Conservation (phyloP, 2,888 invertebrate genomes). For the Sinopyrophorus schimmeli region DNA sequence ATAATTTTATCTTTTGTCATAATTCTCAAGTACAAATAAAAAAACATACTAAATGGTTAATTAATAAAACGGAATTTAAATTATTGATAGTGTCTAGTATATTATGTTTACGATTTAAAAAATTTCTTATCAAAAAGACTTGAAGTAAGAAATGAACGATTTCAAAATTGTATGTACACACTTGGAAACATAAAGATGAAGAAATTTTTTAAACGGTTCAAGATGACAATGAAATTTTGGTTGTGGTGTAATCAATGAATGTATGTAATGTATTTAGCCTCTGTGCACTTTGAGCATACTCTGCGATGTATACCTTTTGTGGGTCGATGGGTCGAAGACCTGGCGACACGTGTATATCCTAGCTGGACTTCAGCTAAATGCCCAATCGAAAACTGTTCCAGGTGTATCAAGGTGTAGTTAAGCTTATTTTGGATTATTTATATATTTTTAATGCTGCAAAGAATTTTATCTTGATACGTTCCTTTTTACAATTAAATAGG, state of each 20-base stretch:
- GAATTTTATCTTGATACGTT: too few relatives aligned
- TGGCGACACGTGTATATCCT: constrained; percentile 41
- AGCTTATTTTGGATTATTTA: too few relatives aligned
- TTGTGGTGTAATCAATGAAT: constrained; percentile 11
- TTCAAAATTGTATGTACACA: neutral
- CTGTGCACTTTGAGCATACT: constrained; percentile 22
- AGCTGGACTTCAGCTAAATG: constrained; percentile 8
- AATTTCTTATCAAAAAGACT: too few relatives aligned
- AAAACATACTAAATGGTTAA: too few relatives aligned
- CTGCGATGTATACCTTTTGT: constrained; percentile 36
- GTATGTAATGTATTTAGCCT: constrained; percentile 7
- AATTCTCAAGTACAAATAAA: too few relatives aligned
- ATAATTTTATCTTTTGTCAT: constrained; percentile 1
- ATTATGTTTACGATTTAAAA: too few relatives aligned
- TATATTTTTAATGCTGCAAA: too few relatives aligned
- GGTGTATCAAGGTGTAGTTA: too few relatives aligned
- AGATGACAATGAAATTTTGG: constrained; percentile 14
- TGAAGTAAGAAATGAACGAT: too few relatives aligned
- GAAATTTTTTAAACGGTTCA: neutral
- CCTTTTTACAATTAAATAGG: too few relatives aligned
- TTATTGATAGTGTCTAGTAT: too few relatives aligned
- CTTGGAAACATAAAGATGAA: neutral
- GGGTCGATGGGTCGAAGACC: constrained; percentile 48
- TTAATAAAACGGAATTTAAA: too few relatives aligned
- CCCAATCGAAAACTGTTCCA: constrained; percentile 1